Percentiles rank a stretch among this genome's conserved stretches.
Conservation (phyloP, 2,797 vertebrate genomes). For the Falco columbarius region DNA sequence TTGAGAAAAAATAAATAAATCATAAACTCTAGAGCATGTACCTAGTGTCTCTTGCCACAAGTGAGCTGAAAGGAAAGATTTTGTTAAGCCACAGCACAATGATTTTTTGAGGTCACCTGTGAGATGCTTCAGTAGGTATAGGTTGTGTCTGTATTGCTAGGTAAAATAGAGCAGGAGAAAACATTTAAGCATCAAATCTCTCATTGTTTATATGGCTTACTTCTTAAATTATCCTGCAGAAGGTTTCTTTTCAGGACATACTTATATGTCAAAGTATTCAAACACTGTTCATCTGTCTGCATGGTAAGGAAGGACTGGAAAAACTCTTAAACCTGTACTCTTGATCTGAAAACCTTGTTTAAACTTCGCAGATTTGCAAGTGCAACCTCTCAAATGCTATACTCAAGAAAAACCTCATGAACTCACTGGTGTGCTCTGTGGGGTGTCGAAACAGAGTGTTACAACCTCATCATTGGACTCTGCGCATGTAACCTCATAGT, state of each 20-base stretch:
- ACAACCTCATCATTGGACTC: accelerated
- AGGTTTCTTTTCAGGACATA: background rate
- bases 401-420: background rate
- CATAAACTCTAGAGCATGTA: background rate
- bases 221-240: background rate
- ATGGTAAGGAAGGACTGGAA: background rate
- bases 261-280: background rate
- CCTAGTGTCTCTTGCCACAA: background rate
- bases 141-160: background rate
- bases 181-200: background rate
- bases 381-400: background rate
- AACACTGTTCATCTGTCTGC: background rate
- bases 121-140: background rate
- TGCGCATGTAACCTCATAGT: accelerated
- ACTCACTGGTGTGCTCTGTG: background rate
- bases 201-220: background rate
- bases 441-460: background rate
- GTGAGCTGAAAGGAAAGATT: background rate
- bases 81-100: background rate
- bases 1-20: background rate
- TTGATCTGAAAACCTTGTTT: background rate
- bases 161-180: background rate
- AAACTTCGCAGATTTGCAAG: background rate
- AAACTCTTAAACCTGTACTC: background rate
- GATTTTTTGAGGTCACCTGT: background rate